Evolutionary conservation across 2,113 vertebrate genomes (phyloP), one percentile per base, ranked within the genome.

Genomic region (Empidonax alnorum): DNA sequence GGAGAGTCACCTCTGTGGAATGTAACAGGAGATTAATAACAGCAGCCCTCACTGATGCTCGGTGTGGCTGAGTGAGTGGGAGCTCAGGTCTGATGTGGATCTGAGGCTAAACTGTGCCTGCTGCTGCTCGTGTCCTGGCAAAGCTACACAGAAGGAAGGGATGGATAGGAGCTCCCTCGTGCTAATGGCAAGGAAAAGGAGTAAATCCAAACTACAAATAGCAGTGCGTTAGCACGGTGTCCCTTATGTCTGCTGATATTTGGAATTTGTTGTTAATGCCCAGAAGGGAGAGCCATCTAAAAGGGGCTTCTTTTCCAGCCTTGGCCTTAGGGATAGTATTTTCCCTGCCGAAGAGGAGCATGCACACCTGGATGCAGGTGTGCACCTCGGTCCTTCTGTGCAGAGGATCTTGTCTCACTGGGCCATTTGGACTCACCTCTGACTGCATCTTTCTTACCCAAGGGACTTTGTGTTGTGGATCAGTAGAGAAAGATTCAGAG

Each of bases 291-390:
- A 25, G 6, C 5, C 8, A 16, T 27, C 25, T 52, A 33, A 33
- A 33, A 33, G 6, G 37, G 20, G 67, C 17, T 23, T 14, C 27
- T 63, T 62, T 42, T 74, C 59, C 46, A 52, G 3, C n/a, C 39
- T 58, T 17, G 49, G 30, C n/a, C 27, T 53, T 74, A 16, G 37
- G 49, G 16, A 9, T 3, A 16, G 19, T 20, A 6, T 84, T 81
- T 68, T 30, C 37, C 47, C 31, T 68, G 53, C 63, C 42, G 31
- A 53, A 17, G 28, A 62, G 47, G 58, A 46, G 52, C 9, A 12
- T 19, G 12, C 2, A 0, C 2, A 3, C 14, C 37, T 37, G 42
- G 20, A 7, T 24, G 69, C 53, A 62, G 47, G 1, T 55, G 1
- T 55, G 5, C 27, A 77, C 20, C 37, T 46, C 8, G 17, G 41